Evolutionary conservation across 2,888 invertebrate species (phyloP).

Genomic region (Polyommatus icarus): DNA sequence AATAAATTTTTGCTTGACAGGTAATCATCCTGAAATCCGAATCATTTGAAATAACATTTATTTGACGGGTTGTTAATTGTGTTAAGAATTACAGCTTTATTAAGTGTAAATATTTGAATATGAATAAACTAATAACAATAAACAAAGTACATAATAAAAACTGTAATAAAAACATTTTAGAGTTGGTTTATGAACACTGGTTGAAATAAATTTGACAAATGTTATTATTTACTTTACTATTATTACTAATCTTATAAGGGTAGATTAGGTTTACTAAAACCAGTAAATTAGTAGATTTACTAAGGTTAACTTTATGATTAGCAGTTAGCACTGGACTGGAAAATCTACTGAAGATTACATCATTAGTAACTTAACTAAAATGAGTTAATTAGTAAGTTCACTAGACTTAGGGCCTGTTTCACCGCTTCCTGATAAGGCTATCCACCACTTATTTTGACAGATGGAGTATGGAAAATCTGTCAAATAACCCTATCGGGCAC

Average conservation of each 20-base stretch:
- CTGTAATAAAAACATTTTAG: too few relatives aligned
- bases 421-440: too few relatives aligned
- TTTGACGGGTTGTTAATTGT: neutral
- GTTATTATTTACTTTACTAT: too few relatives aligned
- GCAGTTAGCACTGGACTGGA: neutral
- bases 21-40: neutral
- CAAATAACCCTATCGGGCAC: too few relatives aligned
- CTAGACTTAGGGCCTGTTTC: too few relatives aligned
- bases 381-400: neutral
- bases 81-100: neutral
- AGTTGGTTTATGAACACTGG: too few relatives aligned
- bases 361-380: neutral
- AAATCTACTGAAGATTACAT: too few relatives aligned
- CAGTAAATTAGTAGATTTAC: neutral
- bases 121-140: neutral
- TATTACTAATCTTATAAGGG: too few relatives aligned
- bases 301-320: neutral
- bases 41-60: neutral
- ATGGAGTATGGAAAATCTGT: too few relatives aligned
- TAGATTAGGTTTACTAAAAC: neutral
- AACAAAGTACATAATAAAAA: too few relatives aligned
- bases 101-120: neutral
- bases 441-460: too few relatives aligned
- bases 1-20: constrained; percentile 1
- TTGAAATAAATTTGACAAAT: too few relatives aligned